Evolutionary conservation across 1,140 invertebrate genomes (phyloP).

Genomic region (Coenobita brevimanus): DNA sequence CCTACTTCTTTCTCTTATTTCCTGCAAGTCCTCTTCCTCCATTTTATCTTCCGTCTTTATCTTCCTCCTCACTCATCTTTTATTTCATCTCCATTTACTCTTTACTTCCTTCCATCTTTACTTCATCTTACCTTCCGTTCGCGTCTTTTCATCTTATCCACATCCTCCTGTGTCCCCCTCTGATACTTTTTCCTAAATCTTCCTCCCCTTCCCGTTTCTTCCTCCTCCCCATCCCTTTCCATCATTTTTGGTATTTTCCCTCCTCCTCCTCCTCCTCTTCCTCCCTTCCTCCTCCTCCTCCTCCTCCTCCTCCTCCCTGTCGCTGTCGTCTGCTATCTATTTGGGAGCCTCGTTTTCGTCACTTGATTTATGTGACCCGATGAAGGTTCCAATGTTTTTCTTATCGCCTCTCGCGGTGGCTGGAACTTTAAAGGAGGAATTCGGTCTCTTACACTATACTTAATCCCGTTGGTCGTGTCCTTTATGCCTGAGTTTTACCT

Average conservation of each 20-base stretch:
- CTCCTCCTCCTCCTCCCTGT: slow-evolving; percentile 25
- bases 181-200: neutral
- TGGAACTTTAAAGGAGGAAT: slow-evolving; percentile 48
- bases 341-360: slow-evolving; percentile 69
- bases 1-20: no score
- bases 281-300: slow-evolving; percentile 3
- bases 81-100: slow-evolving; percentile 4
- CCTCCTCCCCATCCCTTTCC: no score
- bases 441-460: slow-evolving; percentile 11
- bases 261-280: slow-evolving; percentile 17
- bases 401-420: slow-evolving; percentile 61
- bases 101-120: no score
- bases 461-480: neutral
- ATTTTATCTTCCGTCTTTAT: no score
- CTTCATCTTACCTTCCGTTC: no score
- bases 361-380: slow-evolving; percentile 69
- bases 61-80: neutral
- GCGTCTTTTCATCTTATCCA: no score
- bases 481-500: neutral
- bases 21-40: no score
- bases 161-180: neutral
- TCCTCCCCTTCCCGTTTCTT: neutral
- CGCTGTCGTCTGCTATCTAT: slow-evolving; percentile 66
- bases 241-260: no score
- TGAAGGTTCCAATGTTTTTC: slow-evolving; percentile 67